phyloP scores from a whole-genome alignment of 2,888 invertebrate species.

The Heliconius sara region DNA sequence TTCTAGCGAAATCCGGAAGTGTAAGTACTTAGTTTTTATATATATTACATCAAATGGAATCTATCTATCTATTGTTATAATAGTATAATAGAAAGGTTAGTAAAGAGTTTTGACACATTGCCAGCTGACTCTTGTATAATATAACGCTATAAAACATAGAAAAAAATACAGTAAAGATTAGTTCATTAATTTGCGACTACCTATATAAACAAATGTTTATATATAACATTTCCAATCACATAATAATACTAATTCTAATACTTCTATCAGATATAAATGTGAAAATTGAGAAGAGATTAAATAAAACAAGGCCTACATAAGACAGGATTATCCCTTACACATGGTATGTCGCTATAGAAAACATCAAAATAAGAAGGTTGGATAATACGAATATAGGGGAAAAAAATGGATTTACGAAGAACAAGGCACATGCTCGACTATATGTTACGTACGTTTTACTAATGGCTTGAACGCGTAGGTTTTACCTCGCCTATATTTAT shows the following conservation, averaged over 20 bases:
- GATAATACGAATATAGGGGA: slow-evolving; percentile 19
- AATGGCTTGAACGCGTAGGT: slow-evolving; percentile 32
- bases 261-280: not conserved
- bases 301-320: slow-evolving; percentile 1
- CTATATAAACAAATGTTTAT: too few relatives aligned
- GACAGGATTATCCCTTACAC: not conserved
- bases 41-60: too few relatives aligned
- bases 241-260: not conserved
- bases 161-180: too few relatives aligned
- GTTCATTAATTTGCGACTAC: too few relatives aligned
- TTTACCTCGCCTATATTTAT: slow-evolving; percentile 1
- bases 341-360: not conserved
- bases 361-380: slow-evolving; percentile 28
- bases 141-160: too few relatives aligned
- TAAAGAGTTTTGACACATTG: too few relatives aligned
- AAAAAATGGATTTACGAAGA: slow-evolving; percentile 31
- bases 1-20: too few relatives aligned
- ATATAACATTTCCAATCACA: too few relatives aligned
- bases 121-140: too few relatives aligned
- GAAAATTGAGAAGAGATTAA: not conserved
- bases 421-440: slow-evolving; percentile 21
- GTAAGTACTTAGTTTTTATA: too few relatives aligned
- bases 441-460: slow-evolving; percentile 32
- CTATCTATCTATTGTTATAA: too few relatives aligned
- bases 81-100: too few relatives aligned